Evolutionary conservation across 2,113 vertebrate species (phyloP).

Genomic region (Tapirus terrestris): DNA sequence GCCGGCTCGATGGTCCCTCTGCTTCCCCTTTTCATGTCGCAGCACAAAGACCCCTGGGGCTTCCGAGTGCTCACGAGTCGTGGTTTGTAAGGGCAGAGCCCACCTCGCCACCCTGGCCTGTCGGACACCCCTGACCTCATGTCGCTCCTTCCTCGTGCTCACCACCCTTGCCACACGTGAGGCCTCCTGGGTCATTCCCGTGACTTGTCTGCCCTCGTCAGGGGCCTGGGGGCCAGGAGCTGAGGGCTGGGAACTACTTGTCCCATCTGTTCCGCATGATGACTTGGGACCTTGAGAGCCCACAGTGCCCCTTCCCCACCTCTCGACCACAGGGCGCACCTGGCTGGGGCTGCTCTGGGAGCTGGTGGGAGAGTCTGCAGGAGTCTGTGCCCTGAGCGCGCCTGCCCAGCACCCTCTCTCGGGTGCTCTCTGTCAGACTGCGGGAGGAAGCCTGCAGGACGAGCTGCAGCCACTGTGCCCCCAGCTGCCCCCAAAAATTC

Average conservation of each 20-base stretch:
- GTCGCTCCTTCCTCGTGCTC: background rate
- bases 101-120: background rate
- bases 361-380: background rate
- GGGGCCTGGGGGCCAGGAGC: too few species aligned
- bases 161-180: background rate
- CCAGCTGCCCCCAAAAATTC: background rate
- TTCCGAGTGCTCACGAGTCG: rapidly evolving
- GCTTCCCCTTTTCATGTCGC: background rate
- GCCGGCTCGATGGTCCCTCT: background rate
- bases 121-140: background rate
- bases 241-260: background rate
- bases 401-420: background rate
- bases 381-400: background rate
- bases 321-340: background rate
- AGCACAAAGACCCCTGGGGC: background rate
- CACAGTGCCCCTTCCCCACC: background rate
- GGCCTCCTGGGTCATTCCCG: background rate
- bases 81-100: background rate
- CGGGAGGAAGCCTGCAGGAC: rapidly evolving
- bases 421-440: background rate
- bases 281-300: background rate
- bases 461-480: rapidly evolving
- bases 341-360: background rate
- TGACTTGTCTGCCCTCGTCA: too few species aligned
- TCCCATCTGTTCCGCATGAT: background rate